phyloP scores from a whole-genome alignment of 2,113 vertebrate genomes.

The Casuarius casuarius region DNA sequence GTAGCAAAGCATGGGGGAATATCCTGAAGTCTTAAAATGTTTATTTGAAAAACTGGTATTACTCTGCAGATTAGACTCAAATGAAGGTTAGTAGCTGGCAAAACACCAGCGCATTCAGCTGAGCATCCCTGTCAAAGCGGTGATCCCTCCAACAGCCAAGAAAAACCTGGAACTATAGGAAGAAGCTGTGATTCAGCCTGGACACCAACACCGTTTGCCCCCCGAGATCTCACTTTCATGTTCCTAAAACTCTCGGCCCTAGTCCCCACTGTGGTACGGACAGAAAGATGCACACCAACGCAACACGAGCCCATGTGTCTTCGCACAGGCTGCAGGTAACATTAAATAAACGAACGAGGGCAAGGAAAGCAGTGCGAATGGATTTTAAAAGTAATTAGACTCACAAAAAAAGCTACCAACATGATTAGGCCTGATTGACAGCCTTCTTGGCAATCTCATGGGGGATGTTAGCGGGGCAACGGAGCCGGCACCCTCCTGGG shows the following conservation, averaged over 20 bases:
- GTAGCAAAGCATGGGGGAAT: neutral
- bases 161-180: neutral
- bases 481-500: neutral
- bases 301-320: neutral
- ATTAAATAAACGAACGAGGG: neutral
- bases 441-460: neutral
- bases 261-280: neutral
- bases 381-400: neutral
- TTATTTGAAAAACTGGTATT: conserved; percentile 20
- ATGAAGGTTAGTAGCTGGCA: neutral
- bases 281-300: neutral
- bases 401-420: neutral
- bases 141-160: neutral
- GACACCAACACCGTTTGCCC: neutral
- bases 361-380: neutral
- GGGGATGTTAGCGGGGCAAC: neutral
- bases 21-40: conserved; percentile 24
- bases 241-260: neutral
- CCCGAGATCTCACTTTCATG: neutral
- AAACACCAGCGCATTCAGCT: neutral
- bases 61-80: conserved; percentile 14
- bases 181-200: neutral
- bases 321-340: neutral
- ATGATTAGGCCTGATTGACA: neutral
- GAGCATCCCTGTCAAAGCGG: neutral